Base-by-base conservation (phyloP, 2,888 invertebrate species). In the Trichopoda pennipes region DNA sequence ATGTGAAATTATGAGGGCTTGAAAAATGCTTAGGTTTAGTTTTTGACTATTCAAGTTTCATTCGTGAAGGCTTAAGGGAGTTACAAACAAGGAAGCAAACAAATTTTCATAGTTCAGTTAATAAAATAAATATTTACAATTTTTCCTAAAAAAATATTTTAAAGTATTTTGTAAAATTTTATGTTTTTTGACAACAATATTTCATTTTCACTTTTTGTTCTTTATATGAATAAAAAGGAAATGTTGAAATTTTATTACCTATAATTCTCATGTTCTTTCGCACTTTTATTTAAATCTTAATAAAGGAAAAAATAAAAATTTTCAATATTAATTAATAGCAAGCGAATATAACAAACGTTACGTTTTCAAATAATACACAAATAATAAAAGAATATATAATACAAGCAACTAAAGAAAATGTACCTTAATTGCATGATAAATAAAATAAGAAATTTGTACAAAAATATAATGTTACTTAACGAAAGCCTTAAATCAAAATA, bases 381-480 rank as follows among this genome's bases (percentile, higher is more conserved):
- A 66, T 17, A 58, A 49, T 8, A 49, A 3, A 49, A 72, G 44
- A 42, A 2, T 14, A 55, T 61, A 60, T 68, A 68, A 66, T 47
- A 80, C 61, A 74, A 68, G 79, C 61, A 80, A 69, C 61, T 68
- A n/a, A 61, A 47, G 66, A 72, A 53, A 28, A 49, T 80, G 61
- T 60, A 58, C 32, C 55, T 80, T 53, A 68, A 79, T 68, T 74
- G 49, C 47, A 73, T 79, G 42, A 61, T 3, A 38, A 21, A 17
- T 56, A 56, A 47, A 42, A 63, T 0, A 70, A 23, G 19, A 49
- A 55, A 17, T 28, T 49, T 75, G 28, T 44, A 56, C 23, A 55
- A 61, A 64, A 64, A 28, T 23, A n/a, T 44, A 60, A 58, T 1
- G 6, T 3, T 1, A 49, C 12, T 1, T 17, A 49, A 49, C 6